Conservation (phyloP, 1,140 invertebrate genomes). For the Drosophila guanche region DNA sequence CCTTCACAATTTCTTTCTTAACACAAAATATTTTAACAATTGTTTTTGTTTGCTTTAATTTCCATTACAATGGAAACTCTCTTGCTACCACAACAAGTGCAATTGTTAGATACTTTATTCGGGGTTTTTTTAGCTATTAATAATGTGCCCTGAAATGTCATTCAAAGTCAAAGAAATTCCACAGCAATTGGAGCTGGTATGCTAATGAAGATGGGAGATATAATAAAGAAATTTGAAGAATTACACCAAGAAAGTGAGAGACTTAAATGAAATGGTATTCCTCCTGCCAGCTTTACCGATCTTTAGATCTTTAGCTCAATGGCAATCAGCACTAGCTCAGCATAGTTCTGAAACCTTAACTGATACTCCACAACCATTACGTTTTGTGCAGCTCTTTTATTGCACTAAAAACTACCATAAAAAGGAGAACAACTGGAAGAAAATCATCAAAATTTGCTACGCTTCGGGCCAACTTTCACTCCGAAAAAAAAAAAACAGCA, state of each 20-base stretch:
- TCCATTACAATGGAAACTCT: conserved; percentile 56
- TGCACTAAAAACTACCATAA: conserved; percentile 21
- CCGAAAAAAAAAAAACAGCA: conserved; percentile 15
- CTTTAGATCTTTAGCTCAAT: no score
- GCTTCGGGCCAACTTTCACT: conserved; percentile 71
- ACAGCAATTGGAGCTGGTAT: conserved; percentile 8
- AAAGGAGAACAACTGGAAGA: conserved; percentile 18
- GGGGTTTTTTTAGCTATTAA: conserved; percentile 10
- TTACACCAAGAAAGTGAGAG: background rate
- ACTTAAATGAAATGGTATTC: background rate
- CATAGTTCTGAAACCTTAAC: background rate
- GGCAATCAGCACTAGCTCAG: no score
- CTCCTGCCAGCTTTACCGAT: no score
- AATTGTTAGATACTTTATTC: conserved; percentile 44
- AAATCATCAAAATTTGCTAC: conserved; percentile 57
- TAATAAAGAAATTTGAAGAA: background rate
- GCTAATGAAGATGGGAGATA: conserved; percentile 1
- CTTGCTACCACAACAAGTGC: conserved; percentile 31
- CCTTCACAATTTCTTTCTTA: conserved; percentile 43
- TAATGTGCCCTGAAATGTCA: conserved; percentile 41
- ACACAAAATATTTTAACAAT: conserved; percentile 42
- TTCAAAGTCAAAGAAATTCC: conserved; percentile 19
- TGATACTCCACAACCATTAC: background rate
- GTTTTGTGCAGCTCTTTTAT: conserved; percentile 26
- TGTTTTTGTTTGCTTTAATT: conserved; percentile 49